phyloP scores from a whole-genome alignment of 1,140 invertebrate genomes.

The Eulimnadia texana region DNA sequence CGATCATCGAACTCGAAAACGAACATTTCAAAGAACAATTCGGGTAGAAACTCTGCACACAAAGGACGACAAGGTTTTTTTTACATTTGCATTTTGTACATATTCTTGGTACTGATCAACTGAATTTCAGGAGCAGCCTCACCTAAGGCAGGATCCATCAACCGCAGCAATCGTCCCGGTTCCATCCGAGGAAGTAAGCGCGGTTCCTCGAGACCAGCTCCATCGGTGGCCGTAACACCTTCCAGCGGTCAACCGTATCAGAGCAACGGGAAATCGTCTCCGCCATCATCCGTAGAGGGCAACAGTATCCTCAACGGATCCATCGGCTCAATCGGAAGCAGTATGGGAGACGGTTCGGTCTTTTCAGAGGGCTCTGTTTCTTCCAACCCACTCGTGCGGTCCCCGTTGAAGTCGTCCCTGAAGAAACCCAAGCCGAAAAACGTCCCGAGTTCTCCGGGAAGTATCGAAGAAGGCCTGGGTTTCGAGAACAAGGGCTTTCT shows the following conservation, averaged over 20 bases:
- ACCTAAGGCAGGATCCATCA: background rate
- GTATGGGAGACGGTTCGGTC: slow-evolving; percentile 6
- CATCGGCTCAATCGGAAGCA: slow-evolving; percentile 11
- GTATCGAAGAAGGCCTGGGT: slow-evolving; percentile 7
- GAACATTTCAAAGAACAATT: background rate
- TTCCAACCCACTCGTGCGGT: slow-evolving; percentile 2
- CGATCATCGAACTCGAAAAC: background rate
- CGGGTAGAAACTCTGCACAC: background rate
- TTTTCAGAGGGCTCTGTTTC: slow-evolving; percentile 11
- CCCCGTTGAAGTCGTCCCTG: slow-evolving; percentile 15
- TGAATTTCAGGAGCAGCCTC: background rate
- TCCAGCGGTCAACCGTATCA: slow-evolving; percentile 14
- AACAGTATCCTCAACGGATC: slow-evolving; percentile 16
- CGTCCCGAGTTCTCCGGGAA: slow-evolving; percentile 6
- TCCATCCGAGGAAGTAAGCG: background rate
- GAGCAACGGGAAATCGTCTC: background rate
- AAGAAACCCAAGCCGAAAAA: slow-evolving; percentile 10
- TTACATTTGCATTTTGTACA: background rate
- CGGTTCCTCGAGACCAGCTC: background rate
- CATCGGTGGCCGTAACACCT: slow-evolving; percentile 5
- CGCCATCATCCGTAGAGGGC: slow-evolving; percentile 9
- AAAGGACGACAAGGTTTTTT: background rate
- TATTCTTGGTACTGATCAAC: background rate
- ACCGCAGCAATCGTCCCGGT: background rate
- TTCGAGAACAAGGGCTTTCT: slow-evolving; percentile 13